Percentiles rank a stretch among this genome's conserved stretches.
Evolutionary conservation across 1,140 invertebrate genomes (phyloP).

Genomic region (Drosophila mojavensis): DNA sequence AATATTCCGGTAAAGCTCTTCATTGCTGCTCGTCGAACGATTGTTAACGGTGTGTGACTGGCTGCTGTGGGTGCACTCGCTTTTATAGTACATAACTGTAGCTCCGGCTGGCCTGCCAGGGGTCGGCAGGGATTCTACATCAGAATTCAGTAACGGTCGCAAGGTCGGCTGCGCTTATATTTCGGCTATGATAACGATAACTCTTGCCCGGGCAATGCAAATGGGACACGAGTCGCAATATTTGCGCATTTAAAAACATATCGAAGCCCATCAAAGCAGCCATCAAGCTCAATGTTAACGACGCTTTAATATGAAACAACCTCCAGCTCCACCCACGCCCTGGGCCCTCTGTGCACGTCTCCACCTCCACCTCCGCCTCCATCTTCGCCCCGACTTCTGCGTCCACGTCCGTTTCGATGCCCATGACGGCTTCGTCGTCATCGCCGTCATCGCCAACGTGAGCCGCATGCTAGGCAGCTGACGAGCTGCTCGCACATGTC

Average conservation of each 20-base stretch:
- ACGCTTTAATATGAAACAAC: conserved; percentile 69
- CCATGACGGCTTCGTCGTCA: conserved; percentile 49
- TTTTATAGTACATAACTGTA: conserved; percentile 52
- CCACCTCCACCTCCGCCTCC: conserved; percentile 9
- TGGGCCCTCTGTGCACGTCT: conserved; percentile 14
- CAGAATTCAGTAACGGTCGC: conserved; percentile 80
- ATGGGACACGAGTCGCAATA: conserved; percentile 55
- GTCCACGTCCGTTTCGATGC: conserved; percentile 42
- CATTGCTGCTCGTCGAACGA: conserved; percentile 48
- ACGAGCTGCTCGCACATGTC: conserved; percentile 32
- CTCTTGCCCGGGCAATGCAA: conserved; percentile 57
- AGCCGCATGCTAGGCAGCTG: conserved; percentile 58
- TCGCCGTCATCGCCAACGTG: conserved; percentile 61
- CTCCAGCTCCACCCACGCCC: background rate
- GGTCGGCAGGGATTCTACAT: conserved; percentile 57
- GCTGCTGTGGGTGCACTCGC: conserved; percentile 62
- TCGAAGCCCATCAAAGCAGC: conserved; percentile 66
- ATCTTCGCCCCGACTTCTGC: conserved; percentile 12
- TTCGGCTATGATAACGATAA: conserved; percentile 64
- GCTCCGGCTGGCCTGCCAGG: background rate
- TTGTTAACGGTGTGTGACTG: conserved; percentile 70
- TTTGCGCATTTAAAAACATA: conserved; percentile 74
- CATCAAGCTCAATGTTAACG: conserved; percentile 79
- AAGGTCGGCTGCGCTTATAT: conserved; percentile 56
- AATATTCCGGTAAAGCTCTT: conserved; percentile 43